These are phyloP conservation scores for Thripadectes ignobilis DNA, from an alignment of 2,797 vertebrate species.

Conservation along the genomic window DNA sequence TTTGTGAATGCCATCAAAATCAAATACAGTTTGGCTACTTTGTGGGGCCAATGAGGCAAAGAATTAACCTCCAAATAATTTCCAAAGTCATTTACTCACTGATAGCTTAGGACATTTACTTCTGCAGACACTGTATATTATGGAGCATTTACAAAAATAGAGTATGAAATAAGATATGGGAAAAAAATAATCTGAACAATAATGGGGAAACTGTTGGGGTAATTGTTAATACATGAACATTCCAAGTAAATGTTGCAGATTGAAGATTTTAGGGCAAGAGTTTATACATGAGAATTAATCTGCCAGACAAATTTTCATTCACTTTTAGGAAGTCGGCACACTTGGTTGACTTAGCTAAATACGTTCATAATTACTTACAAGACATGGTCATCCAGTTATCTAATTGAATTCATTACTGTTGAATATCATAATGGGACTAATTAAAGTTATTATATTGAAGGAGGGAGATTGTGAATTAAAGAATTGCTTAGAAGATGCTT, in stretches of 20 bases:
- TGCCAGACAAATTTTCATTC: not conserved
- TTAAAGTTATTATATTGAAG: not conserved
- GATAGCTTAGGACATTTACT: conserved; percentile 60
- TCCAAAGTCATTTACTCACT: conserved; percentile 75
- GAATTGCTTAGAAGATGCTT: not conserved
- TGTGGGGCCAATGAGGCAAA: conserved; percentile 75
- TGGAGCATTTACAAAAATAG: conserved; percentile 49
- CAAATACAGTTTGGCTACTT: conserved; percentile 77
- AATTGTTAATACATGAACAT: not conserved
- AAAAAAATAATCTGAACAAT: conserved; percentile 20
- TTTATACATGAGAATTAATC: not conserved
- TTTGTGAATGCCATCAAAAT: conserved; percentile 75
- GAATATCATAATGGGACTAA: not conserved
- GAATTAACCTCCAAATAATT: conserved; percentile 82
- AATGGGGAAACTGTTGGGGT: not conserved
- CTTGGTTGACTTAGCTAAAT: conserved; percentile 20
- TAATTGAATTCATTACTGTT: not conserved
- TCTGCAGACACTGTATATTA: conserved; percentile 31
- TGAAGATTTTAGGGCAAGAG: not conserved
- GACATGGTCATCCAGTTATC: conserved; percentile 7
- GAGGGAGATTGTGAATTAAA: not conserved
- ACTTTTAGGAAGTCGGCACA: not conserved
- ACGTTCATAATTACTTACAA: conserved; percentile 36
- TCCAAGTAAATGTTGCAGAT: not conserved
- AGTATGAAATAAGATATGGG: not conserved